Base-by-base conservation (phyloP, 2,113 vertebrate species). In the Spheniscus mendiculus region DNA sequence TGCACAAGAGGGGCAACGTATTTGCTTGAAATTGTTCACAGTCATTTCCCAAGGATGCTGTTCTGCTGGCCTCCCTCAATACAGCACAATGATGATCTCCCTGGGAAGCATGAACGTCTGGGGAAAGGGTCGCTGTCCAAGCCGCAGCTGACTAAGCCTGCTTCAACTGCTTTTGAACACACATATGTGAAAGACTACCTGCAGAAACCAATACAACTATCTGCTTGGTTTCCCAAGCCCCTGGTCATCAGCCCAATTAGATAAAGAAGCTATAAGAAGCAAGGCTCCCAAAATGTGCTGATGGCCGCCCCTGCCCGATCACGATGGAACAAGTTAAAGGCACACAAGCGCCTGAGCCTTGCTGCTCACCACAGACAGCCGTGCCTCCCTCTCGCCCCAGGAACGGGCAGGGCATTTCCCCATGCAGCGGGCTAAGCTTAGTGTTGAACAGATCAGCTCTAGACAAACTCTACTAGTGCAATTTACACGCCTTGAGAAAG, bases 121-220 rank as follows among this genome's bases (percentile, higher is more conserved):
- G 18, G 30, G 17, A 49, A 25, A 56, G 25, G 6, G 27, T 40
- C 0, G 0, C 10, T 77, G 27, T 53, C 50, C 50, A 59, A 69
- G 20, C 12, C 38, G 53, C 0, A 0, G 32, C 50, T 50, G 14
- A 50, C 49, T 69, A 19, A 73, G 18, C 5, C 53, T 66, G 15
- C 12, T 71, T 74, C 34, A 76, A 19, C 18, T 11, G 22, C 19
- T 84, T 91, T 66, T 67, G 32, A 70, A 44, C 2, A 18, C 9
- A 15, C 1, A 3, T 3, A 26, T 3, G 5, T 9, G 12, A 69
- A 85, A 62, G 27, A 25, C 27, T 27, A 18, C 10, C 44, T 34
- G 23, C 21, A 77, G 71, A 92, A 87, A 45, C 1, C 17, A 45
- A 29, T 30, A 13, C 10, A 62, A 38, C 3, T 11, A 6, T 27